A percentile compares a stretch with the other conserved stretches of the same genome.
Conservation (phyloP, 2,113 vertebrate species). For the Lichenostomus cassidix region DNA sequence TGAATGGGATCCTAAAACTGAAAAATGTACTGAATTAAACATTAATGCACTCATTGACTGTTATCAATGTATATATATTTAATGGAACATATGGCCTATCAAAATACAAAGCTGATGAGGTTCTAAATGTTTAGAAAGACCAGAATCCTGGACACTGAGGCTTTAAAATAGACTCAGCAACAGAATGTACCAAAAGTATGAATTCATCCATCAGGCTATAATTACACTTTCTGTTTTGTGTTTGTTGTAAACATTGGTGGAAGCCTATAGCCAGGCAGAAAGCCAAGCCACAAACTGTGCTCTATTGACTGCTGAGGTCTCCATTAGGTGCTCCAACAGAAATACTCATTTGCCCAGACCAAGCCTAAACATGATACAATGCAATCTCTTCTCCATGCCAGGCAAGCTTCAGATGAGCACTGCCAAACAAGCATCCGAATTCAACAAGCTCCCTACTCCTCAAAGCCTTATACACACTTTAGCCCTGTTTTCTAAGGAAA, state of each 20-base stretch:
- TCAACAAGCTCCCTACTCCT: neutral
- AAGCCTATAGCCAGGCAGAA: neutral
- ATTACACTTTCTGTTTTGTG: neutral
- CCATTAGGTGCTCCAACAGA: neutral
- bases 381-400: neutral
- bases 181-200: neutral
- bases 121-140: neutral
- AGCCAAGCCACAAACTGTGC: neutral
- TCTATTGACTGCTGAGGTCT: neutral
- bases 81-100: neutral
- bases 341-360: neutral
- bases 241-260: neutral
- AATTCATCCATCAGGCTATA: neutral
- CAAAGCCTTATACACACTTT: neutral
- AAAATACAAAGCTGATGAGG: neutral
- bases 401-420: neutral
- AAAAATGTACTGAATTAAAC: neutral
- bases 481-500: neutral
- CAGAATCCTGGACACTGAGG: neutral
- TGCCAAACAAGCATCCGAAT: neutral
- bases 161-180: neutral
- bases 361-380: neutral
- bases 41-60: neutral
- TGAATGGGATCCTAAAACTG: constrained; percentile 12
- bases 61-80: neutral